phyloP scores from a whole-genome alignment of 2,888 invertebrate species.

The Oscheius sp. region DNA sequence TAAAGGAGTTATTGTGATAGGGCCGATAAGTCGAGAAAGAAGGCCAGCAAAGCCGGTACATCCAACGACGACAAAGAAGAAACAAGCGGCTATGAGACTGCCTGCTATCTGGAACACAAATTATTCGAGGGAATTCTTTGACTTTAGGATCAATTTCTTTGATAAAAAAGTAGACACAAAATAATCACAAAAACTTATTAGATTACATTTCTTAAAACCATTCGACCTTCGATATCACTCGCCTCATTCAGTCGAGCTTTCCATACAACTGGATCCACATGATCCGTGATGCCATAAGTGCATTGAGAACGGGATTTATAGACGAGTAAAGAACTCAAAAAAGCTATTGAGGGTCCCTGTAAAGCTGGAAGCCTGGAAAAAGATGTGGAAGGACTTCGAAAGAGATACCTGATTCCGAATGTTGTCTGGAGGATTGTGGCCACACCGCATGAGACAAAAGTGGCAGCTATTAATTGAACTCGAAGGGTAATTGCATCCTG shows the following conservation, averaged over 20 bases:
- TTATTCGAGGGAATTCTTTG: not conserved
- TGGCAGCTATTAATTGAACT: slow-evolving; percentile 66
- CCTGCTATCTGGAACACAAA: slow-evolving; percentile 63
- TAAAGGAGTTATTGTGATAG: slow-evolving; percentile 69
- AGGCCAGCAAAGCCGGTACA: slow-evolving; percentile 65
- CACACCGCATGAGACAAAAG: slow-evolving; percentile 66
- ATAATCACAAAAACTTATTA: too few relatives aligned
- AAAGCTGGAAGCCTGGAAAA: slow-evolving; percentile 57
- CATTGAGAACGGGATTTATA: slow-evolving; percentile 43
- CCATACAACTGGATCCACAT: slow-evolving; percentile 60
- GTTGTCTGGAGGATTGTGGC: slow-evolving; percentile 67
- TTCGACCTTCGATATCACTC: not conserved
- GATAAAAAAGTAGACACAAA: too few relatives aligned
- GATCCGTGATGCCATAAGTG: slow-evolving; percentile 54
- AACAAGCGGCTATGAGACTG: slow-evolving; percentile 62
- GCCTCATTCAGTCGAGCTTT: slow-evolving; percentile 40
- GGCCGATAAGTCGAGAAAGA: slow-evolving; percentile 65
- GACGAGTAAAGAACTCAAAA: slow-evolving; percentile 66
- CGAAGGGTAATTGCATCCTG: slow-evolving; percentile 59
- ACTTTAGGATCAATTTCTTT: too few relatives aligned
- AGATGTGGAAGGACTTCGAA: not conserved
- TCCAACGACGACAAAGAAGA: slow-evolving; percentile 65
- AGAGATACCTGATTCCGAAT: slow-evolving; percentile 58
- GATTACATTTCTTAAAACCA: not conserved
- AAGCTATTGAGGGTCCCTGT: slow-evolving; percentile 71